Base-by-base conservation (phyloP, 1,140 invertebrate genomes). In the Bathynomus jamesi region DNA sequence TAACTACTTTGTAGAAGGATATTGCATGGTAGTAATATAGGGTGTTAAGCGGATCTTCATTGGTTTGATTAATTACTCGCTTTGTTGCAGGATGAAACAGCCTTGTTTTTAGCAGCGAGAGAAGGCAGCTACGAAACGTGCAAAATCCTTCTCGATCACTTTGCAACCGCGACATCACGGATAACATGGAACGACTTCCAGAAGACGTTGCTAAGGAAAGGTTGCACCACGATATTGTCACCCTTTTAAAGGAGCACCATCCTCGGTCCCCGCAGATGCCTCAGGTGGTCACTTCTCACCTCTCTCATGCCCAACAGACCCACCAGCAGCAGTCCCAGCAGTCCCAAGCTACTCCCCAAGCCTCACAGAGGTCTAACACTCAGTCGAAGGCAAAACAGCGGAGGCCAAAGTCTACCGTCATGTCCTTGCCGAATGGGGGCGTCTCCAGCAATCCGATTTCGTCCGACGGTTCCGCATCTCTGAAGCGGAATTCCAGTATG, bases 131-230 rank as follows among this genome's bases (percentile, higher is more conserved):
- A 89, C 79, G 90, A 94, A 80, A 92, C 94, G 0, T 95, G 93
- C 76, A 92, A 95, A 80, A 89, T 92, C 13, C 83, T 98, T 2
- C 81, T 99, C 3, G 94, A 98, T 79, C 91, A 94, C 65, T 90
- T 92, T 79, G 94, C 95, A 4, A 98, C 82, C 84, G 94, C 40
- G 96, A 99, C 82, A 97, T 99, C 71, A 94, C 95, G 0, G 95
- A 98, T 84, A 94, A 98, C 81, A 98, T 98, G 96, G 96, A 98
- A 84, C 85, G 93, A 63, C 82, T 97, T 78, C 95, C 96, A 0
- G 83, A 93, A 3, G 94, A 98, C 79, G 91, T 99, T 32, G 95
- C 96, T 0, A 87, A 89, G 66, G 94, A 98, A 80, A 84, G 94
- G 46, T 85, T 94, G 77, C 95, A 98, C 80, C 89, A 94, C 63